Percentiles rank a stretch among this genome's conserved stretches.
Conservation (phyloP, 2,888 invertebrate genomes). For the Pammene fasciana region DNA sequence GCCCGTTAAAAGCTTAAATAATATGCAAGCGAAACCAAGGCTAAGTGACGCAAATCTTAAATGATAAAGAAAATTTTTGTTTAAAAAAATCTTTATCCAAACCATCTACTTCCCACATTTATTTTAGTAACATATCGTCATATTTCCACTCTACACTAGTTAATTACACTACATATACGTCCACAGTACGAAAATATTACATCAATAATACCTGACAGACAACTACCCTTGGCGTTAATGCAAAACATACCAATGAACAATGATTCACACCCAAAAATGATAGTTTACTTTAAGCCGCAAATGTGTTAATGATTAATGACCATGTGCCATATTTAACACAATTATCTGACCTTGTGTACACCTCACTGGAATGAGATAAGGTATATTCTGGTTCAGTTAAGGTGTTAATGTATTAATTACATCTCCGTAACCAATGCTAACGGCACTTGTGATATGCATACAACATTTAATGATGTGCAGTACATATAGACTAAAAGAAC, state of each 20-base stretch:
- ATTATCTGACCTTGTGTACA: not conserved
- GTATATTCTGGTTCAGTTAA: not conserved
- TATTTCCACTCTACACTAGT: not conserved
- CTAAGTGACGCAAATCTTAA: no score
- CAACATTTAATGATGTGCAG: not conserved
- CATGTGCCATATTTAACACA: not conserved
- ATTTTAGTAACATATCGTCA: no score
- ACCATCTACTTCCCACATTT: no score
- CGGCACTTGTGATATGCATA: not conserved
- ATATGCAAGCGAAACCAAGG: no score
- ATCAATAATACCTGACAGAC: constrained; percentile 4
- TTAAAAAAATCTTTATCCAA: no score
- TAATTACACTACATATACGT: not conserved
- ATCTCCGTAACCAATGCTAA: constrained; percentile 5
- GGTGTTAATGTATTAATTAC: constrained; percentile 3
- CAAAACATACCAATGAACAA: constrained; percentile 10
- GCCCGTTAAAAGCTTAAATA: no score
- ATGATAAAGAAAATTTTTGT: no score
- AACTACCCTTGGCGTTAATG: constrained; percentile 13
- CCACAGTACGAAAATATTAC: constrained; percentile 1
- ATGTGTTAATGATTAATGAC: constrained; percentile 6
- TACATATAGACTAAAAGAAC: no score
- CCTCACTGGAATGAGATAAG: not conserved
- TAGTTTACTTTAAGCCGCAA: constrained; percentile 7
- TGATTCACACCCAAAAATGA: constrained; percentile 3